Percentiles rank a stretch among this genome's conserved stretches.
These are phyloP conservation scores for Dinothrombium tinctorium DNA, from an alignment of 1,140 invertebrate species.

Conservation along the genomic window DNA sequence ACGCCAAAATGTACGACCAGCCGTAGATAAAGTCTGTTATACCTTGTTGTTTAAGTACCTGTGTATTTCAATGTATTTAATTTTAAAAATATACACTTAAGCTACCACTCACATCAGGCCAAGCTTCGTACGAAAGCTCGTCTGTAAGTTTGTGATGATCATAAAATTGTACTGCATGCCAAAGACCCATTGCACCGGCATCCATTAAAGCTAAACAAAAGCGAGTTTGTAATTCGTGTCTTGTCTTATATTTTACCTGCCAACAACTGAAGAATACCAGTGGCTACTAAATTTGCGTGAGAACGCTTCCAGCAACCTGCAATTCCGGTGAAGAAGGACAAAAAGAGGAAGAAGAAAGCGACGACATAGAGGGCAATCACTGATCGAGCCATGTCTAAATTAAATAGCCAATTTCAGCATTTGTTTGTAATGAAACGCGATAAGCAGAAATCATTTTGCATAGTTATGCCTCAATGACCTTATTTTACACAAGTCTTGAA, in stretches of 20 bases:
- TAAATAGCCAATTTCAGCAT: too few relatives aligned
- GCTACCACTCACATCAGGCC: slow-evolving; percentile 62
- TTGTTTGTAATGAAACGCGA: too few relatives aligned
- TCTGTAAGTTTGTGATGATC: slow-evolving; percentile 78
- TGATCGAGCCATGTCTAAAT: slow-evolving; percentile 60
- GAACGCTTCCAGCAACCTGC: slow-evolving; percentile 58
- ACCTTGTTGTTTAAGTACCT: slow-evolving; percentile 50
- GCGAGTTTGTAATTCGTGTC: not conserved
- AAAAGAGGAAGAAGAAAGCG: slow-evolving; percentile 62
- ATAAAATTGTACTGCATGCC: slow-evolving; percentile 85
- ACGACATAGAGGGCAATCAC: slow-evolving; percentile 75
- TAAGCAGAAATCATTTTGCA: too few relatives aligned
- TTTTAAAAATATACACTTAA: too few relatives aligned
- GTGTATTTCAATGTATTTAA: too few relatives aligned
- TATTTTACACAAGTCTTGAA: too few relatives aligned
- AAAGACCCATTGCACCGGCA: slow-evolving; percentile 74
- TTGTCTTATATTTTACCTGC: slow-evolving; percentile 37
- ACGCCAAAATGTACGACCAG: slow-evolving; percentile 84
- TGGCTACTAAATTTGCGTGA: slow-evolving; percentile 71
- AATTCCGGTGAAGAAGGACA: slow-evolving; percentile 77
- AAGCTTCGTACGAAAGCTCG: slow-evolving; percentile 59
- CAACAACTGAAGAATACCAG: slow-evolving; percentile 67
- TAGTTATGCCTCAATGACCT: too few relatives aligned
- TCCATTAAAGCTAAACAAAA: slow-evolving; percentile 44
- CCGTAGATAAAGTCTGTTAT: slow-evolving; percentile 57